A percentile compares a stretch with the other conserved stretches of the same genome.
Conservation (phyloP, 2,113 vertebrate genomes). For the Thinocorus orbignyianus region DNA sequence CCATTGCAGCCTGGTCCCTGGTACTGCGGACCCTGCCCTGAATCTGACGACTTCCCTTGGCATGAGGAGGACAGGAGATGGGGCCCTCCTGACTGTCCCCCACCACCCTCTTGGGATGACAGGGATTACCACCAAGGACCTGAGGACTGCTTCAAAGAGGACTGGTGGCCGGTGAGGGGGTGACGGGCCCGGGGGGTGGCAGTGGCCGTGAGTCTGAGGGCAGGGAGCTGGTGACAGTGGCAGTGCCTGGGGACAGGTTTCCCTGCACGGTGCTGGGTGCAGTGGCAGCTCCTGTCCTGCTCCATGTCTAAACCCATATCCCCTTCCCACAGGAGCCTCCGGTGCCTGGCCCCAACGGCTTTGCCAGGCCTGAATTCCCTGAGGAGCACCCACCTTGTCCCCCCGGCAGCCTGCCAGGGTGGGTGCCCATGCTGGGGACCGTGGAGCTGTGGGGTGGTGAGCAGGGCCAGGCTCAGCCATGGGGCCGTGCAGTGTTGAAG, state of each 20-base stretch:
- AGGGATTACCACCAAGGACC: neutral
- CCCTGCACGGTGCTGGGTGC: accelerated
- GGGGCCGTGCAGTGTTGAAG: accelerated
- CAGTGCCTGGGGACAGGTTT: neutral
- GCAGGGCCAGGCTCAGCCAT: neutral
- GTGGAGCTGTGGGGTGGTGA: accelerated
- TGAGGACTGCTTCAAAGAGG: neutral
- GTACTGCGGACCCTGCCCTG: neutral
- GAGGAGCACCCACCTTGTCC: neutral
- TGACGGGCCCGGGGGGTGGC: no score
- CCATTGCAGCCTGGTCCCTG: neutral
- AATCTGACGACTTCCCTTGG: accelerated
- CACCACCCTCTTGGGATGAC: neutral
- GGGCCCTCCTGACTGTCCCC: accelerated
- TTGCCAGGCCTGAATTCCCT: neutral
- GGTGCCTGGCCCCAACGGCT: accelerated
- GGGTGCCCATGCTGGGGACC: accelerated
- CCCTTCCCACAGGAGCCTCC: accelerated
- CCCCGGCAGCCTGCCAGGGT: accelerated
- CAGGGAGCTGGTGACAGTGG: neutral
- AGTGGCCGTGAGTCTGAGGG: accelerated
- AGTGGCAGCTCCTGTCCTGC: neutral
- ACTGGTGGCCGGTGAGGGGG: neutral
- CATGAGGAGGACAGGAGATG: neutral
- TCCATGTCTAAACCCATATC: accelerated